phyloP scores from a whole-genome alignment of 2,113 vertebrate species.

The Struthidea cinerea region DNA sequence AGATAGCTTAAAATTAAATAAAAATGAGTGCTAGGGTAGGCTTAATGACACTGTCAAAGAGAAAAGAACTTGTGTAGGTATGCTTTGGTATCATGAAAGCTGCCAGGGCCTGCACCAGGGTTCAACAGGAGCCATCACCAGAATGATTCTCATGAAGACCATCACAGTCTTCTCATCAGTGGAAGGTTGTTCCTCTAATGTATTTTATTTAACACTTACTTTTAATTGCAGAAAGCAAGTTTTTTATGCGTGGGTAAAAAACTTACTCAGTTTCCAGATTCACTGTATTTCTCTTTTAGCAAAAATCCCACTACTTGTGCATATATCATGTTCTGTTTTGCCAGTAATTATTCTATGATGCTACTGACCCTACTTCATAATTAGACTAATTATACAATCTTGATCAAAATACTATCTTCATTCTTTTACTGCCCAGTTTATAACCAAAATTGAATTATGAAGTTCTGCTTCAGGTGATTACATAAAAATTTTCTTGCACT shows the following conservation, averaged over 20 bases:
- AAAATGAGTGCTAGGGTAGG: neutral
- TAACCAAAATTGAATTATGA: neutral
- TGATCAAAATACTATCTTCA: neutral
- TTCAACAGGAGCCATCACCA: neutral
- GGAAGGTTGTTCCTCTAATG: neutral
- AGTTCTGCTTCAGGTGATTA: neutral
- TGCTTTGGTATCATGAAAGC: neutral
- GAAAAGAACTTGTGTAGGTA: neutral
- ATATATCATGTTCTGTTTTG: neutral
- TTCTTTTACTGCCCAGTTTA: neutral
- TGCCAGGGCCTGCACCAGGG: neutral
- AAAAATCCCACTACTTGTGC: neutral
- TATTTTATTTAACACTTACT: neutral
- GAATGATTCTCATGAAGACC: neutral
- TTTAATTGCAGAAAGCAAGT: neutral
- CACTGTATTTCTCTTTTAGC: neutral
- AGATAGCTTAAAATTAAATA: neutral
- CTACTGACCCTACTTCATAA: neutral
- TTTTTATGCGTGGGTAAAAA: rapidly evolving
- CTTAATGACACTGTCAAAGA: neutral
- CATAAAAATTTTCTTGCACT: neutral
- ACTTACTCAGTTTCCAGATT: neutral
- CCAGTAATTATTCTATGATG: neutral
- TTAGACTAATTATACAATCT: neutral
- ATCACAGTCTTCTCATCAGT: neutral